phyloP scores from a whole-genome alignment of 2,888 invertebrate species.

The Willowsia nigromaculata region DNA sequence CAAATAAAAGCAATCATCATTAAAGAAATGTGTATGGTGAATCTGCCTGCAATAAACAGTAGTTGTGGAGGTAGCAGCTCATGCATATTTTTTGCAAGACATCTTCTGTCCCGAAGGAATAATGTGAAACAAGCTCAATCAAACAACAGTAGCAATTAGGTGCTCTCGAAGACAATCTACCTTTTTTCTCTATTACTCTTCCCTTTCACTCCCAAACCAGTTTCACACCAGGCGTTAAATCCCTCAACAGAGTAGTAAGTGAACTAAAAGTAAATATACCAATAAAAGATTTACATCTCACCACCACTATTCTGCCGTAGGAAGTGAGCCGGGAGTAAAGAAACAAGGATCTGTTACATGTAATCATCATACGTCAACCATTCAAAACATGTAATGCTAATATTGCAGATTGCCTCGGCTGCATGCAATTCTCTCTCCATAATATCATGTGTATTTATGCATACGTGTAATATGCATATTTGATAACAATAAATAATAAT shows the following conservation, averaged over 20 bases:
- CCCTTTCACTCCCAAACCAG: conserved; percentile 59
- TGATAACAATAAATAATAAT: conserved; percentile 44
- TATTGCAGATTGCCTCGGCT: conserved; percentile 32
- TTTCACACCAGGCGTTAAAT: conserved; percentile 68
- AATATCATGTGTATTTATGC: background rate
- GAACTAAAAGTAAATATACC: conserved; percentile 62
- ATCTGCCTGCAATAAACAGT: conserved; percentile 3
- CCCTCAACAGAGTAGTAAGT: conserved; percentile 4
- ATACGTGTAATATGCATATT: conserved; percentile 14
- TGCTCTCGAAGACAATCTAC: conserved; percentile 65
- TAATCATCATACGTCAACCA: conserved; percentile 60
- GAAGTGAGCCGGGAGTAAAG: conserved; percentile 54
- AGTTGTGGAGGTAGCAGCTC: background rate
- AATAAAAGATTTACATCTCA: conserved; percentile 45
- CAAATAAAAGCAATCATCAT: conserved; percentile 35
- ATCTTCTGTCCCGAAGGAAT: conserved; percentile 56
- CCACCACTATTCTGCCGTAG: conserved; percentile 11
- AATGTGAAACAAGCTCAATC: conserved; percentile 70
- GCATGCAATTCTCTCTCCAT: background rate
- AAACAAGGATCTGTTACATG: conserved; percentile 49
- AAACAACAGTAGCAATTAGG: conserved; percentile 72
- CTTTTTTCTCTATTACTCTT: conserved; percentile 44
- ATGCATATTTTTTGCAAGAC: conserved; percentile 26
- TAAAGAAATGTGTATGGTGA: conserved; percentile 11
- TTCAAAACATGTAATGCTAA: conserved; percentile 54